Percentiles rank a stretch among this genome's conserved stretches.
phyloP scores from a whole-genome alignment of 53 echinoderm and acorn worm species.

The Echinometra lucunter region DNA sequence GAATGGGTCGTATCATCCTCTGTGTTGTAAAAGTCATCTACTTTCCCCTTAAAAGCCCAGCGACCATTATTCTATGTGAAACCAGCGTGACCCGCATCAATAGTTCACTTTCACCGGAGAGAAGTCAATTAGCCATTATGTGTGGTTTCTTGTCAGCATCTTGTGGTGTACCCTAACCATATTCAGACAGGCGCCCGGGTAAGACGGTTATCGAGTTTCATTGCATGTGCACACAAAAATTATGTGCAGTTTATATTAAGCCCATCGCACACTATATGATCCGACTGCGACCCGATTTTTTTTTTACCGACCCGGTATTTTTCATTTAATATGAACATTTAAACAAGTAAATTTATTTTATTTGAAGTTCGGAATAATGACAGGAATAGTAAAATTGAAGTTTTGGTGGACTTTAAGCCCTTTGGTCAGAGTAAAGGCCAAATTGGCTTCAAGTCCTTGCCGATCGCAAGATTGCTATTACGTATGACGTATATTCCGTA shows the following conservation, averaged over 20 bases:
- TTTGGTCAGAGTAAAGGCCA: no score
- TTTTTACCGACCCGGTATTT: no score
- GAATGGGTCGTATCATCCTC: background rate
- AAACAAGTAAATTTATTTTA: no score
- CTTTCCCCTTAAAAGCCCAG: constrained; percentile 6
- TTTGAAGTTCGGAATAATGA: no score
- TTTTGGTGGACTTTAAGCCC: no score
- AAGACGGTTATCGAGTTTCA: background rate
- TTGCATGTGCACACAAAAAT: background rate
- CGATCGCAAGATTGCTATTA: no score
- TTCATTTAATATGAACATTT: no score
- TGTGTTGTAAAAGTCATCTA: background rate
- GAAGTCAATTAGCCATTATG: constrained; percentile 20
- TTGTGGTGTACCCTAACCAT: background rate
- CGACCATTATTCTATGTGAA: background rate
- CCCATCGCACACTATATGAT: no score
- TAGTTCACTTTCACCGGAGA: background rate
- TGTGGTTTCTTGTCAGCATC: background rate
- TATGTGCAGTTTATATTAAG: background rate
- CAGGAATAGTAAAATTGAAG: no score
- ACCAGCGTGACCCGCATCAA: constrained; percentile 4
- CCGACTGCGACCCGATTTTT: no score
- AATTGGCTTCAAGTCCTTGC: no score
- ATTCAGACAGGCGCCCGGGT: constrained; percentile 10
- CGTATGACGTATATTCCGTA: no score